phyloP scores from a whole-genome alignment of 2,113 vertebrate genomes.

The Tragelaphus strepsiceros region DNA sequence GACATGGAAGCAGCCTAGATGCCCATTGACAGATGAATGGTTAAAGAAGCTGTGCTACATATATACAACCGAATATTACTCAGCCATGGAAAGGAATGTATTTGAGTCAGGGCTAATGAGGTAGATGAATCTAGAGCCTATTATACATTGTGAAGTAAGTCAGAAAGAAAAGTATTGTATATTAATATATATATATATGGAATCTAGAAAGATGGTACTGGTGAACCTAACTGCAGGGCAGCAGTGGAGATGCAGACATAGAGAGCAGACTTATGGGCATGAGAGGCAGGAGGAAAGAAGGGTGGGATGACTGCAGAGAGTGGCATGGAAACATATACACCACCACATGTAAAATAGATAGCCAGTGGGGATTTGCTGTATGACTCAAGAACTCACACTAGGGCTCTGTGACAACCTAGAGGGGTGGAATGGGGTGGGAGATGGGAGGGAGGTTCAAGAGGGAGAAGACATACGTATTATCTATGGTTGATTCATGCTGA shows the following conservation, averaged over 20 bases:
- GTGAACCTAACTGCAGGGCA: not conserved
- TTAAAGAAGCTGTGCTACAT: not conserved
- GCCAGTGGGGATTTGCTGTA: not conserved
- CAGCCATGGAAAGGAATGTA: not conserved
- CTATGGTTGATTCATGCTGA: not conserved
- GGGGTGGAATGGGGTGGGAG: not conserved
- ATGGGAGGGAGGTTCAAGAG: not conserved
- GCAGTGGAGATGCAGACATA: not conserved
- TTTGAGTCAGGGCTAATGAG: not conserved
- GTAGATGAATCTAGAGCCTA: not conserved
- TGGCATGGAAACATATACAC: not conserved
- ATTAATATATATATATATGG: not conserved
- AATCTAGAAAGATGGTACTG: not conserved
- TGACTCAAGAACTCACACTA: not conserved
- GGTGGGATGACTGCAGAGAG: not conserved
- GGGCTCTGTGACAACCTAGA: not conserved
- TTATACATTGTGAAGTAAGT: not conserved
- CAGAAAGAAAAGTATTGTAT: not conserved
- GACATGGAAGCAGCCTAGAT: not conserved
- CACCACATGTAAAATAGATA: not conserved
- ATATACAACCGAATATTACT: not conserved
- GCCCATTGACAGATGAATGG: not conserved
- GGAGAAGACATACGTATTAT: not conserved
- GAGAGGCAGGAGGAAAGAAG: not conserved
- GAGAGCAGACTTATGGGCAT: not conserved